phyloP scores from a whole-genome alignment of 2,888 invertebrate species.

The Agelastica alni region DNA sequence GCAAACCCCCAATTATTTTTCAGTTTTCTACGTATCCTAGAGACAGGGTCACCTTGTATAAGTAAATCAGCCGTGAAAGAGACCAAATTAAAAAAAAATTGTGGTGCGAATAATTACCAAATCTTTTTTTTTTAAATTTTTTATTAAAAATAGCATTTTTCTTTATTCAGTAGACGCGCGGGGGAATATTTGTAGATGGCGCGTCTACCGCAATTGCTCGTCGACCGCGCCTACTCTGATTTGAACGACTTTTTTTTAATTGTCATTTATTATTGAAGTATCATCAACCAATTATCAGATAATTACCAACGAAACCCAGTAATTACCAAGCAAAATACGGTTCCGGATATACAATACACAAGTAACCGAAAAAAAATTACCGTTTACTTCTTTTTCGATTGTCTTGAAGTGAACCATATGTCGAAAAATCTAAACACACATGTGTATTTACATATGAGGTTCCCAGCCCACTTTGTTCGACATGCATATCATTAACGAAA shows the following conservation, averaged over 20 bases:
- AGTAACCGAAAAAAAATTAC: conserved; percentile 39
- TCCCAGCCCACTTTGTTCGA: conserved; percentile 44
- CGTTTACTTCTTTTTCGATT: conserved; percentile 31
- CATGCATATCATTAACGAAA: conserved; percentile 51
- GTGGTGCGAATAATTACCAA: too few species aligned
- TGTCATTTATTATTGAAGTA: conserved; percentile 5
- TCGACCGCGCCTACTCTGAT: conserved; percentile 8
- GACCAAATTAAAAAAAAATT: too few species aligned
- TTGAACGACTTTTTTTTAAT: conserved; percentile 8
- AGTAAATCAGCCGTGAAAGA: too few species aligned
- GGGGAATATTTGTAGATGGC: too few species aligned
- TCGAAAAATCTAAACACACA: conserved; percentile 44
- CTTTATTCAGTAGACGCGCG: too few species aligned
- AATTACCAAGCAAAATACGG: conserved; percentile 18
- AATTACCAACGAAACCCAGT: conserved; percentile 11
- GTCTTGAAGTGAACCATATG: conserved; percentile 39
- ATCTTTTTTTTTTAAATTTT: too few species aligned
- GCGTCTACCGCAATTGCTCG: not conserved
- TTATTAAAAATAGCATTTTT: too few species aligned
- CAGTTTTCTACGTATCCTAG: too few species aligned
- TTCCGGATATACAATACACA: conserved; percentile 31
- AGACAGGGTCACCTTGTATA: too few species aligned
- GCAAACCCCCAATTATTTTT: too few species aligned
- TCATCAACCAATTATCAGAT: not conserved
- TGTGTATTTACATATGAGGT: conserved; percentile 39